These are phyloP conservation scores for Vanessa tameamea DNA, from an alignment of 1,140 invertebrate genomes.

Conservation along the genomic window DNA sequence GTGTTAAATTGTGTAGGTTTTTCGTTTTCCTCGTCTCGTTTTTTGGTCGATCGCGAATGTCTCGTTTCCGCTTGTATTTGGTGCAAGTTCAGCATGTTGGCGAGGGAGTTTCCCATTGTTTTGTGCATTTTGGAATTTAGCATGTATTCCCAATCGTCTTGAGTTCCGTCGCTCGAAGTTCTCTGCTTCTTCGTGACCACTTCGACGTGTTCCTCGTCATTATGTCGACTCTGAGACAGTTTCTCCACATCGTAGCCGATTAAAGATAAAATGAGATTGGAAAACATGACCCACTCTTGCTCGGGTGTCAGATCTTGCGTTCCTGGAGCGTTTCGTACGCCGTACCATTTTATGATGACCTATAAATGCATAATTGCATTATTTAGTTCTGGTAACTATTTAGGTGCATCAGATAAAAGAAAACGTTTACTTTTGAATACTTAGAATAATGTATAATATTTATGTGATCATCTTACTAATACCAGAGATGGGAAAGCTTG, in stretches of 20 bases:
- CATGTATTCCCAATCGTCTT: constrained; percentile 90
- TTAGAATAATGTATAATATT: no score
- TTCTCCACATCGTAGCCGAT: constrained; percentile 89
- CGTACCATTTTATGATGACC: constrained; percentile 92
- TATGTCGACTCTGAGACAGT: constrained; percentile 78
- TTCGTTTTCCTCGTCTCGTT: constrained; percentile 47
- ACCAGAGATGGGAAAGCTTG: no score
- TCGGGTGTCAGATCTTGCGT: constrained; percentile 87
- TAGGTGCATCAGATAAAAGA: no score
- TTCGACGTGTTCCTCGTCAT: constrained; percentile 77
- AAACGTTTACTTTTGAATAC: no score
- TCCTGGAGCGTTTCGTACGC: constrained; percentile 91
- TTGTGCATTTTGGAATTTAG: constrained; percentile 83
- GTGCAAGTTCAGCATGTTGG: constrained; percentile 64
- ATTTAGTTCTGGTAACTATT: no score
- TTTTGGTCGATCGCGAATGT: constrained; percentile 31
- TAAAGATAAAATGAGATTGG: constrained; percentile 83
- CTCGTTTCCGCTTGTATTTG: constrained; percentile 40
- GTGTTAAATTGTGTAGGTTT: constrained; percentile 82
- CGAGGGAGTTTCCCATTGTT: constrained; percentile 54
- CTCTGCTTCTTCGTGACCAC: constrained; percentile 83
- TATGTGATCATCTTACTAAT: no score
- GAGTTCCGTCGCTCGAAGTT: constrained; percentile 83
- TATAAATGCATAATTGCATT: constrained; percentile 44
- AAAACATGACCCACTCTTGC: constrained; percentile 93